Evolutionary conservation across 1,140 invertebrate genomes (phyloP), one percentile per base, ranked within the genome.

Genomic region (Kradibia gibbosae): DNA sequence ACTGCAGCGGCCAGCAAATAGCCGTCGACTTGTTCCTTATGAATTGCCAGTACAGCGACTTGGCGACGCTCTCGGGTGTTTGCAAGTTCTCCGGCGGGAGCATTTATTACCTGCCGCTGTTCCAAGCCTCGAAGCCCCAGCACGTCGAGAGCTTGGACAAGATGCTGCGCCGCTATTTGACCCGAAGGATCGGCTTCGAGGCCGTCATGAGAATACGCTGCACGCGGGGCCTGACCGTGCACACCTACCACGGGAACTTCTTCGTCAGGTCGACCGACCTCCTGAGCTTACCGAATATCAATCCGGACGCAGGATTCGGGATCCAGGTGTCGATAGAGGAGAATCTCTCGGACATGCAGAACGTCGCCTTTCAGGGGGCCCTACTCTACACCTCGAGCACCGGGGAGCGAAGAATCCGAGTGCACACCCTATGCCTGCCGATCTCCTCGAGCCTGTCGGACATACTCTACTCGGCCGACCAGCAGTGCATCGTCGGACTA

Each of bases 241-340:
- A 99, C 89, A 98, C 98, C 84, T 99, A 99, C 93, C 98, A 99
- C 92, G 99, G 99, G 15, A 99, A 99, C 90, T 99, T 99, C 93
- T 99, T 99, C 92, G 98, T 99, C 53, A 93, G 99, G 28, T 99
- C 98, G 0, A 99, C 98, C 7, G 99, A 99, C 92, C 92, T 99
- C 25, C 91, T 99, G 28, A 98, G 97, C 50, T 91, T 99, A 82
- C 98, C 99, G 39, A 99, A 99, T 92, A 95, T 99, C 62, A 99
- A 99, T 92, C 99, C 99, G 0, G 99, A 99, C 92, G 95, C 98
- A 45, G 98, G 98, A 28, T 99, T 99, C 91, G 98, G 97, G 28
- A 99, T 99, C 95, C 99, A 99, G 93, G 94, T 99, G 57, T 94
- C 96, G 5, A 97, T 99, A 45, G 98, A 99, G 83, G 98, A 99